These are phyloP conservation scores for Astyanax mexicanus DNA, from an alignment of 2,797 vertebrate species.

Conservation along the genomic window DNA sequence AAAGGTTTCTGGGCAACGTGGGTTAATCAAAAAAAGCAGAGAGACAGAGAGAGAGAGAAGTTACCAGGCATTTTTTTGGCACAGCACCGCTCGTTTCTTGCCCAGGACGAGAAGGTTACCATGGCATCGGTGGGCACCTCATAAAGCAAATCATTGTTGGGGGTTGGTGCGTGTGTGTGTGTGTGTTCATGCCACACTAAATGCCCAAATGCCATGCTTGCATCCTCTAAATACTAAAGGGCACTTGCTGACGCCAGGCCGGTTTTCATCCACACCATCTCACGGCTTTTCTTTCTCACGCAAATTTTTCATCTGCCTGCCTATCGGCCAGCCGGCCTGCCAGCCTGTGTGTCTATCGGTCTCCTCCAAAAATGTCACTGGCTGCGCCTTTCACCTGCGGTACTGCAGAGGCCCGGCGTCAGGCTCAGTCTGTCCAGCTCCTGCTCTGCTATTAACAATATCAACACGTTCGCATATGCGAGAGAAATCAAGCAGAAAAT, in stretches of 20 bases:
- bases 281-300: slow-evolving; percentile 45
- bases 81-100: slow-evolving; percentile 73
- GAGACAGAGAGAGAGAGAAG: slow-evolving; percentile 67
- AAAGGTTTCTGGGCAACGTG: slow-evolving; percentile 85
- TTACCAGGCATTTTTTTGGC: slow-evolving; percentile 83
- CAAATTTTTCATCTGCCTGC: slow-evolving; percentile 48
- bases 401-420: slow-evolving; percentile 33
- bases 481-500: slow-evolving; percentile 28
- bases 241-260: slow-evolving; percentile 60
- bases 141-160: slow-evolving; percentile 86
- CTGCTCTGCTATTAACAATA: slow-evolving; percentile 28
- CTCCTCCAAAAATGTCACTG: slow-evolving; percentile 56
- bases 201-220: slow-evolving; percentile 79
- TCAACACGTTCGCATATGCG: slow-evolving; percentile 28
- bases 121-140: slow-evolving; percentile 84
- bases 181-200: slow-evolving; percentile 60
- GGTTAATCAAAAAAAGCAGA: slow-evolving; percentile 71
- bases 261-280: slow-evolving; percentile 56
- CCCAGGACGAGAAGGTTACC: slow-evolving; percentile 84
- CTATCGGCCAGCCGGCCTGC: slow-evolving; percentile 47
- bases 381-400: slow-evolving; percentile 38
- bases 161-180: slow-evolving; percentile 62
- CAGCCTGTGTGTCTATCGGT: slow-evolving; percentile 54
- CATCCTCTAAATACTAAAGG: slow-evolving; percentile 79
- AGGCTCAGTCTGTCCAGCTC: slow-evolving; percentile 26